phyloP scores from a whole-genome alignment of 2,113 vertebrate species.

The Alectura lathami region DNA sequence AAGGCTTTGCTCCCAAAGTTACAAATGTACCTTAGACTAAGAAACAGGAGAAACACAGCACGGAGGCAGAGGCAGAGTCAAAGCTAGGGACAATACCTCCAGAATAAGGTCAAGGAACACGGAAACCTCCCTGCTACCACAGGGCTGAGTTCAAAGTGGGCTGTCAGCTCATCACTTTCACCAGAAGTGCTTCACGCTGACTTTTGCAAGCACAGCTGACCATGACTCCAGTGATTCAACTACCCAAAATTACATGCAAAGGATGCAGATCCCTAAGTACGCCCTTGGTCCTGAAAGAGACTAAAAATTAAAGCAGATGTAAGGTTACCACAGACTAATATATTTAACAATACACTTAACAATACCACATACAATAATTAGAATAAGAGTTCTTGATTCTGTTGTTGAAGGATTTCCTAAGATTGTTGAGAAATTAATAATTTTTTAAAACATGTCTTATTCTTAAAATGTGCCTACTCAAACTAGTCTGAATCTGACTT shows the following conservation, averaged over 20 bases:
- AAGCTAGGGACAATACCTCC: background rate
- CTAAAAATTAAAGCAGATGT: background rate
- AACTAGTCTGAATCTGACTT: background rate
- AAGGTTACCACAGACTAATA: background rate
- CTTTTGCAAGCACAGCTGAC: background rate
- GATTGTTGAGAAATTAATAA: background rate
- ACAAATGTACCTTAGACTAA: background rate
- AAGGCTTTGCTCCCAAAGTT: background rate
- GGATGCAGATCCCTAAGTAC: background rate
- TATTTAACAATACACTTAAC: background rate
- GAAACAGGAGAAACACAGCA: background rate
- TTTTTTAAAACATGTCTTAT: background rate
- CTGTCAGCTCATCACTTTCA: background rate
- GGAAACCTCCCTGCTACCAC: background rate
- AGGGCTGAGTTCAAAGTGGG: background rate
- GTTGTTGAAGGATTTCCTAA: background rate
- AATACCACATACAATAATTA: background rate
- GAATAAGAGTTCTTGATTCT: background rate
- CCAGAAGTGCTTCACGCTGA: background rate
- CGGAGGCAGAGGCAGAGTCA: background rate
- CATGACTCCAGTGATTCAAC: background rate
- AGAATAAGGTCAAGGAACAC: background rate
- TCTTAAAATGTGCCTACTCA: background rate
- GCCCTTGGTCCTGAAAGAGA: background rate
- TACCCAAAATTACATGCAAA: background rate